A percentile compares a stretch with the other conserved stretches of the same genome.
phyloP scores from a whole-genome alignment of 2,797 vertebrate species.

The Brachymystax lenok region DNA sequence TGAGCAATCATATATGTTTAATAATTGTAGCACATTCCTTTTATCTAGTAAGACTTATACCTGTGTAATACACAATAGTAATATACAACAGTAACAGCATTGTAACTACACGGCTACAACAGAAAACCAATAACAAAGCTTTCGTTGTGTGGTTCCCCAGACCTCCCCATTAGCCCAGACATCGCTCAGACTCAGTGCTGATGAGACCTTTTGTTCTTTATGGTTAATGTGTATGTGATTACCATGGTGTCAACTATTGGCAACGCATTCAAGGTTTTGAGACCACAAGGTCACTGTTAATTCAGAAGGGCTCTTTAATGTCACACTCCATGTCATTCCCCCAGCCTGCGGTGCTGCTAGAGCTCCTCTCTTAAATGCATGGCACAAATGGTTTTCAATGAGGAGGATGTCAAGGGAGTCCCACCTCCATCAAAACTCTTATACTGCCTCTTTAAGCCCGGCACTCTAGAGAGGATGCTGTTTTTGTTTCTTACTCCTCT shows the following conservation, averaged over 20 bases:
- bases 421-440: background rate
- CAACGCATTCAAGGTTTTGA: background rate
- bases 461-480: background rate
- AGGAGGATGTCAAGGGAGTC: background rate
- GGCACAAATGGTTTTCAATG: background rate
- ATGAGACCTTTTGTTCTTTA: background rate
- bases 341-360: background rate
- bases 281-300: conserved; percentile 18
- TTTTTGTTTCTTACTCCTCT: background rate
- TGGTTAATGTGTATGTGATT: background rate
- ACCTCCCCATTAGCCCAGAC: too few species aligned
- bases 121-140: too few species aligned
- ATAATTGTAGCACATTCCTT: too few species aligned
- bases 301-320: conserved; percentile 6
- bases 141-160: too few species aligned
- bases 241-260: background rate
- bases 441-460: background rate
- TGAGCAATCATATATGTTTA: too few species aligned
- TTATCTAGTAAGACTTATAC: background rate
- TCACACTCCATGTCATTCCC: conserved; percentile 12
- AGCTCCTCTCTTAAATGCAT: background rate
- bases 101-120: too few species aligned
- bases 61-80: background rate
- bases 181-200: background rate
- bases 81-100: too few species aligned